Percentiles rank a stretch among this genome's conserved stretches.
Conservation (phyloP, 2,888 invertebrate genomes). For the Pediacus dermestoides region DNA sequence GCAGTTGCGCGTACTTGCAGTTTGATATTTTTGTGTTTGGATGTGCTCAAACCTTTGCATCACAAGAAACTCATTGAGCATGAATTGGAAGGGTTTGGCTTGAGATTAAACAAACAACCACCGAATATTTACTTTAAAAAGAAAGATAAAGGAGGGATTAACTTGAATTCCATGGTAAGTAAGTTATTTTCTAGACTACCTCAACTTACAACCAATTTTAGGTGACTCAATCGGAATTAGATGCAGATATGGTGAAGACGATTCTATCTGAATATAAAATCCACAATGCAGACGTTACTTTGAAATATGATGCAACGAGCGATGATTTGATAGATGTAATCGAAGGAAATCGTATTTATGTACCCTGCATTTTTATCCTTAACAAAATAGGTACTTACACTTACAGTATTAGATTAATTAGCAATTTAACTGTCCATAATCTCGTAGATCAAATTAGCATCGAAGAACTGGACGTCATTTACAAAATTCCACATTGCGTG, state of each 20-base stretch:
- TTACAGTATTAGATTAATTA: neutral
- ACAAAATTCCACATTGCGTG: slow-evolving; percentile 99
- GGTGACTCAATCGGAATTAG: slow-evolving; percentile 88
- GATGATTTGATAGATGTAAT: slow-evolving; percentile 98
- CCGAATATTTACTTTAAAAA: slow-evolving; percentile 94
- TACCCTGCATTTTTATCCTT: slow-evolving; percentile 97
- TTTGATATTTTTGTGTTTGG: slow-evolving; percentile 94
- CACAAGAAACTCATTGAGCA: slow-evolving; percentile 96
- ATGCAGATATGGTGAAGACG: slow-evolving; percentile 89
- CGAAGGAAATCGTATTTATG: slow-evolving; percentile 97
- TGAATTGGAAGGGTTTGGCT: slow-evolving; percentile 98
- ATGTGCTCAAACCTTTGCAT: slow-evolving; percentile 94
- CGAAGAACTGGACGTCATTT: slow-evolving; percentile 96
- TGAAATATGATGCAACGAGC: slow-evolving; percentile 90
- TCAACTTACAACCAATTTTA: too few species aligned
- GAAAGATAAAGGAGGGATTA: slow-evolving; percentile 99
- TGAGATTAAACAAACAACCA: slow-evolving; percentile 92
- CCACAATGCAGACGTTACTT: slow-evolving; percentile 96
- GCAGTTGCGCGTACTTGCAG: slow-evolving; percentile 98
- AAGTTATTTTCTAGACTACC: too few species aligned
- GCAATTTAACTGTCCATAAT: slow-evolving; percentile 5
- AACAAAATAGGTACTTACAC: slow-evolving; percentile 87
- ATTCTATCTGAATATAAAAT: slow-evolving; percentile 98
- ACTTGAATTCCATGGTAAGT: slow-evolving; percentile 83
- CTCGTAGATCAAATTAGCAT: slow-evolving; percentile 84